Evolutionary conservation across 2,888 invertebrate species (phyloP), one percentile per base, ranked within the genome.

Genomic region (Parthenolecanium corni): DNA sequence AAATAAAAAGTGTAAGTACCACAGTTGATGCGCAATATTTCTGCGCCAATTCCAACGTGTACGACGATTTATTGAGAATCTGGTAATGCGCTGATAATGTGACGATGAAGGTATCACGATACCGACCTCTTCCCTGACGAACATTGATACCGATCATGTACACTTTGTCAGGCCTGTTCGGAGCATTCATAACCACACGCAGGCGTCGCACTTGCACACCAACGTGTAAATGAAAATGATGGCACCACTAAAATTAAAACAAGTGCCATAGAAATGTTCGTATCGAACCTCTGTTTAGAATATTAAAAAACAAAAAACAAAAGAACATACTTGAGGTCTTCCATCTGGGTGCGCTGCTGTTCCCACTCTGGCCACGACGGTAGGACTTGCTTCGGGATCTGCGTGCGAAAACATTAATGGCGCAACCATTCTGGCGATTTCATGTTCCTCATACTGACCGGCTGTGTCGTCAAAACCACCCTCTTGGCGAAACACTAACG

Each of bases 401-500:
- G 89, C 83, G 74, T 93, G 93, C 58, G 92, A 89, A 76, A 97
- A 97, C 70, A 96, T 81, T 62, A 97, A 78, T 6, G 97, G 97
- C 56, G 88, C 83, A 61, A 93, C 85, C 80, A 91, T 89, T 68
- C 95, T 80, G 12, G 94, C 96, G 69, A 85, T 80, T 77, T 98
- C 97, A 73, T 97, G 92, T 74, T 97, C 97, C 64, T 85, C 85
- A 73, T 87, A 89, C 76, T 96, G 96, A 2, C 95, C 96, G 6
- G 89, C 87, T 66, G 87, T 85, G 70, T 84, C 86, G 24, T 76
- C 72, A 12, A 80, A 79, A 14, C 83, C 82, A 0, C 89, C 89
- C 73, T 91, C 93, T 75, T 96, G 95, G 68, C 86, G 83, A 74
- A 95, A 93, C 62, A 98, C 86, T 65, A 98, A 76, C n/a, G 97